phyloP scores from a whole-genome alignment of 2,113 vertebrate genomes.

The Clarias magur region DNA sequence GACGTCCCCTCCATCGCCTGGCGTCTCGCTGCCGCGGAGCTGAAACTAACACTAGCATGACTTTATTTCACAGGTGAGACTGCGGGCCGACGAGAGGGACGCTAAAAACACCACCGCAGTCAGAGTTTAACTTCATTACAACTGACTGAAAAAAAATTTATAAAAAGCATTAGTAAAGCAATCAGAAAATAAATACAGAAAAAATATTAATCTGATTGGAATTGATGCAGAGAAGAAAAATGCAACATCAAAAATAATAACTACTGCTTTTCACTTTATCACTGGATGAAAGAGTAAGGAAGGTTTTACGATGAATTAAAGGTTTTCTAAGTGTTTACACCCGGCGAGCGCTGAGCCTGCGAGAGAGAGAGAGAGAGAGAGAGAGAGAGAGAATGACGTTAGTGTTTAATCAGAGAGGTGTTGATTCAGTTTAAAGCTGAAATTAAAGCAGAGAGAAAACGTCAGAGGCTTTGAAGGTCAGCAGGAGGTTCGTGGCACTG shows the following conservation, averaged over 20 bases:
- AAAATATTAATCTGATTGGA: too few relatives aligned
- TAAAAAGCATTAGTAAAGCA: too few relatives aligned
- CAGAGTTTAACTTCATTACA: neutral
- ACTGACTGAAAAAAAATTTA: neutral
- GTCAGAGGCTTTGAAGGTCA: conserved; percentile 8
- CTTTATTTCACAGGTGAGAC: too few relatives aligned
- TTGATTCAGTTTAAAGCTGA: neutral
- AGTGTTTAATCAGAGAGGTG: neutral
- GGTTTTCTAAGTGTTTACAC: neutral
- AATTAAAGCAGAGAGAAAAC: neutral
- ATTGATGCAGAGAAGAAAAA: too few relatives aligned
- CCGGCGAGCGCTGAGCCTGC: neutral
- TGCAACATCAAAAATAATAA: neutral
- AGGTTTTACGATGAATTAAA: neutral
- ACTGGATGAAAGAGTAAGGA: neutral
- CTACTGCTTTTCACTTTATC: neutral
- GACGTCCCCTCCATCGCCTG: neutral
- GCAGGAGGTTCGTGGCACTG: neutral
- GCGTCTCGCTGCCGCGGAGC: neutral
- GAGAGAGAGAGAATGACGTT: neutral
- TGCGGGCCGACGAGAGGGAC: too few relatives aligned
- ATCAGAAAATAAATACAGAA: too few relatives aligned
- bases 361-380: neutral
- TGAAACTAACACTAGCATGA: too few relatives aligned
- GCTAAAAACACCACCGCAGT: neutral